phyloP scores from a whole-genome alignment of 2,113 vertebrate genomes.

The Xerus inauris region DNA sequence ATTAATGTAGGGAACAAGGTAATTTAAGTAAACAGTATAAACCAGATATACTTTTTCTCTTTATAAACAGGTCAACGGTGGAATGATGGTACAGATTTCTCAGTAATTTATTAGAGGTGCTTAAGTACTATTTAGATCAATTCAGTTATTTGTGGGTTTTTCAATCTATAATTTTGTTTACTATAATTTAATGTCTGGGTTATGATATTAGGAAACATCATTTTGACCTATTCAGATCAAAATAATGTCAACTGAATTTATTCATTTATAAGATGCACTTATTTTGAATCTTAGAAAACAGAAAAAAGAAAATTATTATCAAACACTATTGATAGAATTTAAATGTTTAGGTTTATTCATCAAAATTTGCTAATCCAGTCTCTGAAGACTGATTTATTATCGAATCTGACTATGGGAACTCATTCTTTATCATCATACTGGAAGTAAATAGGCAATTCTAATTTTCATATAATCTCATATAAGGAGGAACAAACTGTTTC shows the following conservation, averaged over 20 bases:
- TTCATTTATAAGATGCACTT: constrained; percentile 53
- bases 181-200: constrained; percentile 19
- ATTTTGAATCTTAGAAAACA: constrained; percentile 60
- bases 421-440: constrained; percentile 72
- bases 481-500: constrained; percentile 83
- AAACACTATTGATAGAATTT: constrained; percentile 31
- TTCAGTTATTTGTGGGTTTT: neutral
- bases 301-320: constrained; percentile 65
- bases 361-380: constrained; percentile 69
- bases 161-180: constrained; percentile 37
- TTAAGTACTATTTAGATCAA: constrained; percentile 42
- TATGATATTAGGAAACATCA: constrained; percentile 23
- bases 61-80: neutral
- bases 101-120: neutral
- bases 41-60: neutral
- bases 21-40: constrained; percentile 42
- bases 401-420: constrained; percentile 81
- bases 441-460: constrained; percentile 84
- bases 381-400: constrained; percentile 83
- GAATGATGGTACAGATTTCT: neutral
- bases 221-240: constrained; percentile 47
- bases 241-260: constrained; percentile 33
- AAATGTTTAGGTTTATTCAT: constrained; percentile 37
- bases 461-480: constrained; percentile 84
- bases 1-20: neutral